phyloP scores from a whole-genome alignment of 2,888 invertebrate genomes.

The Uloborus plumipes region DNA sequence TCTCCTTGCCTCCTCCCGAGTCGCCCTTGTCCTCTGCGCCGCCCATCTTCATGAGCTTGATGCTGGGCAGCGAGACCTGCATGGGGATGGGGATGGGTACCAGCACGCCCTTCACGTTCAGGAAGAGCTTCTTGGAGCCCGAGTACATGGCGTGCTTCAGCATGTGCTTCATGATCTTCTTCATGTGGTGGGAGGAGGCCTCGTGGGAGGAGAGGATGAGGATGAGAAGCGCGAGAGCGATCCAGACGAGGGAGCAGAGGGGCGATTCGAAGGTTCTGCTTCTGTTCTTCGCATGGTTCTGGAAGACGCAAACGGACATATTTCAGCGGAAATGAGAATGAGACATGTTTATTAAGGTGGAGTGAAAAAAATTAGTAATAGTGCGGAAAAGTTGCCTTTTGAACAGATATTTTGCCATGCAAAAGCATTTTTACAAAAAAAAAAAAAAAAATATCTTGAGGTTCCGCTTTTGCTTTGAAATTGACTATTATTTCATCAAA shows the following conservation, averaged over 20 bases:
- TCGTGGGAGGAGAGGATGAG: conserved; percentile 8
- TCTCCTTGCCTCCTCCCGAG: conserved; percentile 9
- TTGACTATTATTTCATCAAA: too few species aligned
- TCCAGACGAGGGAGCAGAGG: background rate
- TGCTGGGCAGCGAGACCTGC: conserved; percentile 35
- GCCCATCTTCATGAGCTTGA: conserved; percentile 31
- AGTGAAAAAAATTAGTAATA: too few species aligned
- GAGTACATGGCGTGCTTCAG: conserved; percentile 27
- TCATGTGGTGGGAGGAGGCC: conserved; percentile 23
- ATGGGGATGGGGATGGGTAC: conserved; percentile 58
- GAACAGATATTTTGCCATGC: too few species aligned
- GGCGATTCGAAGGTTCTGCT: too few species aligned
- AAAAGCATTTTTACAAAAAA: too few species aligned
- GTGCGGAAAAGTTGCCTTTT: too few species aligned
- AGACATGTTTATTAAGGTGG: too few species aligned
- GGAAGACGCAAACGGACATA: too few species aligned
- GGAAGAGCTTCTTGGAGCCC: conserved; percentile 31
- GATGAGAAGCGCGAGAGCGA: background rate
- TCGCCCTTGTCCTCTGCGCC: conserved; percentile 23
- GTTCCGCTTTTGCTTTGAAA: too few species aligned
- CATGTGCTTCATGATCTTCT: conserved; percentile 35
- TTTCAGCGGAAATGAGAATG: too few species aligned
- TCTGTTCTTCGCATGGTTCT: too few species aligned
- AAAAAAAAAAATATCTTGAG: too few species aligned
- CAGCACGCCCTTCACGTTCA: conserved; percentile 45